These are phyloP conservation scores for Bombyx huttoni DNA, from an alignment of 2,888 invertebrate species.

Conservation along the genomic window DNA sequence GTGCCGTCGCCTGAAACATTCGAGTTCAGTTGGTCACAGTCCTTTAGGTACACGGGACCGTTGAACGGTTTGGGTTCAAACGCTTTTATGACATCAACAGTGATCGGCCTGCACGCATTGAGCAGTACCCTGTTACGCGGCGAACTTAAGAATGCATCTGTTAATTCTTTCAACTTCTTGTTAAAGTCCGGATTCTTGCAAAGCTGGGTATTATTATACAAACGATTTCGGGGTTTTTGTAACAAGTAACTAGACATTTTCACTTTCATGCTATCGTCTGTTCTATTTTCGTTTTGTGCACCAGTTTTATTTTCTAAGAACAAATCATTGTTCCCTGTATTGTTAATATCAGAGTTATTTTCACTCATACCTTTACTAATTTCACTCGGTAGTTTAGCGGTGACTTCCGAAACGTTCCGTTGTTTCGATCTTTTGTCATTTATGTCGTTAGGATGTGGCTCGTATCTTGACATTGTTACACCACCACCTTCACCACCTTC, in stretches of 20 bases:
- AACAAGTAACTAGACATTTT: conserved; percentile 36
- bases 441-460: conserved; percentile 16
- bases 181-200: conserved; percentile 65
- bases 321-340: conserved; percentile 1
- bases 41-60: no score
- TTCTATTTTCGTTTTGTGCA: background rate
- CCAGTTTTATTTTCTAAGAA: no score
- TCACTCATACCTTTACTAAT: conserved; percentile 3
- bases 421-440: conserved; percentile 26
- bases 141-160: conserved; percentile 39
- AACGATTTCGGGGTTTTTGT: conserved; percentile 41
- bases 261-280: conserved; percentile 21
- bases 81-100: conserved; percentile 47
- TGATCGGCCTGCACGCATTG: conserved; percentile 43
- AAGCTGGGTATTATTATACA: conserved; percentile 42
- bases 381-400: conserved; percentile 12
- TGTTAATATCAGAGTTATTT: conserved; percentile 5
- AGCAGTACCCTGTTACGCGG: conserved; percentile 35
- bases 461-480: conserved; percentile 31
- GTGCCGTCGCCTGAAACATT: no score
- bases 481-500: conserved; percentile 48
- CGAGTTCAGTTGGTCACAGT: no score
- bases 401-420: conserved; percentile 28
- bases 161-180: conserved; percentile 44
- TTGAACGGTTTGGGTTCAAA: conserved; percentile 14